Percentiles rank a stretch among this genome's conserved stretches.
phyloP scores from a whole-genome alignment of 2,113 vertebrate genomes.

The Pachyramphus minor region DNA sequence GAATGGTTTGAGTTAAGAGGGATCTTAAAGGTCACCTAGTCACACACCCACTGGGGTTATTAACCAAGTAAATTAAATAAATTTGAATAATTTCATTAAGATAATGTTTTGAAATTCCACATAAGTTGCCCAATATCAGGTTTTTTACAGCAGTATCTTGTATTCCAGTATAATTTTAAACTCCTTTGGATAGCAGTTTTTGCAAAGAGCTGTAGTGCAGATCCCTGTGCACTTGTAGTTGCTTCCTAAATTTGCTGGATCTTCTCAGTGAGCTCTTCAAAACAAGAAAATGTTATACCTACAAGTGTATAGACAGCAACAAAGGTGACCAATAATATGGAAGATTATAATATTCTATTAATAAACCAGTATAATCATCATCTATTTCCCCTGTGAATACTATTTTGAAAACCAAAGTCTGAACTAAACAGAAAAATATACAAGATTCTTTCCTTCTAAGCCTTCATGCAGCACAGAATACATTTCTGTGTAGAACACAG shows the following conservation, averaged over 20 bases:
- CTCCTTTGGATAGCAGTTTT: neutral
- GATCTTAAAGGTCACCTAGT: neutral
- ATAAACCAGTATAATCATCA: neutral
- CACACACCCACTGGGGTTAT: neutral
- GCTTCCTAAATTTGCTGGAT: neutral
- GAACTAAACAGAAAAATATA: neutral
- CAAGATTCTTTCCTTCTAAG: neutral
- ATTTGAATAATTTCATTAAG: neutral
- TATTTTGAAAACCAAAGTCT: neutral
- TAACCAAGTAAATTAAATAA: neutral
- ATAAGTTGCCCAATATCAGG: neutral
- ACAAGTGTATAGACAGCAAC: neutral
- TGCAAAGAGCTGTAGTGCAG: neutral
- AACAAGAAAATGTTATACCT: neutral
- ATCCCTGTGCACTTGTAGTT: neutral
- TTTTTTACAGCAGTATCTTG: neutral
- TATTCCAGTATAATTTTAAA: neutral
- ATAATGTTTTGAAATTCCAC: neutral
- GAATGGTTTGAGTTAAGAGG: neutral
- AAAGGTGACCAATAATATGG: neutral
- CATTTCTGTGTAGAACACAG: too few relatives aligned
- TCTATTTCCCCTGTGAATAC: neutral
- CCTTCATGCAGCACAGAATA: neutral
- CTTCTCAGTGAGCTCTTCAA: neutral
- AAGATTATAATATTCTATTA: neutral